Base-by-base conservation (phyloP, 1,140 invertebrate genomes). In the Pseudomyrmex concolor region DNA sequence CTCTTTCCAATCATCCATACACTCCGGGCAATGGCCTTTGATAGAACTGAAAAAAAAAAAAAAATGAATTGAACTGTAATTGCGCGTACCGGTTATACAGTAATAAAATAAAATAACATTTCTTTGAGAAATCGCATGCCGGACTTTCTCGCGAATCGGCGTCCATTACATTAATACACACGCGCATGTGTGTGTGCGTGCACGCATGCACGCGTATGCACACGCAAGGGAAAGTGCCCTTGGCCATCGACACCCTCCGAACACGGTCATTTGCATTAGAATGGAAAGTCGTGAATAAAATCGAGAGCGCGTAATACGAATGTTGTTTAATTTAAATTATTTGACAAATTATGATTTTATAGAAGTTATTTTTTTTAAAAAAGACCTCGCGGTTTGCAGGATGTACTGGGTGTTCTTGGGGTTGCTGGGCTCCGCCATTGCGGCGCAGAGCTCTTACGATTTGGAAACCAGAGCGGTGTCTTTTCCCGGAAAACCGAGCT, bases 381-480 rank as follows among this genome's bases (percentile, higher is more conserved):
- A 25, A n/a, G 15, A 15, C 3, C 2, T 13, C 15, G 2, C n/a
- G 7, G 7, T n/a, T 85, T 86, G 0, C 73, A 92, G 89, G 54
- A 94, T 94, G 93, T 91, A 93, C 83, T 88, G 92, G 90, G 72
- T 93, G 77, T 90, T 91, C 67, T 80, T 94, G 73, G 82, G 92
- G 68, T 71, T 93, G 12, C 89, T 93, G 55, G 88, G 90, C 67
- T 91, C 90, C 45, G 81, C 91, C 2, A 88, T 89, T 5, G 86
- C 91, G 60, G 91, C 92, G 12, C 93, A 93, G 72, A 91, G 76
- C 71, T 89, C 91, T n/a, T 93, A 93, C 74, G 92, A 93, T 15
- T 78, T 94, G 13, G 94, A 94, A 54, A 70, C 91, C 1, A 91
- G 94, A 68, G 91, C 92, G 10, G 92, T 92, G 1, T 87, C 93